These are phyloP conservation scores for Streptopelia turtur DNA, from an alignment of 2,797 vertebrate species.

Conservation along the genomic window DNA sequence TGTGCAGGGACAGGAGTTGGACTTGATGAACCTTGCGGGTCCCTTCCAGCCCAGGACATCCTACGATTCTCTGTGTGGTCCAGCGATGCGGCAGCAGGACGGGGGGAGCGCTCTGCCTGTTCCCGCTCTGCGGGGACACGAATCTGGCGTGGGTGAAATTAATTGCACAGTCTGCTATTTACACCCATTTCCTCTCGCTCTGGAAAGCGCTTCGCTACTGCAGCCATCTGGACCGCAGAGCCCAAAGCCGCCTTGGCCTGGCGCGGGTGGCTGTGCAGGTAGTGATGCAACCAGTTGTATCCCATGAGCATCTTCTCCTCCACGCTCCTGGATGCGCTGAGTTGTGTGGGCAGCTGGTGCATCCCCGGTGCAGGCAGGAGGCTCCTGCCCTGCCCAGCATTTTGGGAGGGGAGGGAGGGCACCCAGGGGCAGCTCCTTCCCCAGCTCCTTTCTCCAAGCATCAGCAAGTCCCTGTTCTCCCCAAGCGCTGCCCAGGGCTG, in stretches of 20 bases:
- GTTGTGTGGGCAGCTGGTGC: not conserved
- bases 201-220: constrained; percentile 45
- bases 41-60: too few species aligned
- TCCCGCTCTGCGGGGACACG: not conserved
- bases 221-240: constrained; percentile 57
- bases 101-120: not conserved
- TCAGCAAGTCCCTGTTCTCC: not conserved
- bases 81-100: not conserved
- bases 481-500: not conserved
- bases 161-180: constrained; percentile 47
- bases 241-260: not conserved
- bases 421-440: not conserved
- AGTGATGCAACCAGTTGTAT: not conserved
- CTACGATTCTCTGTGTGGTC: accelerated
- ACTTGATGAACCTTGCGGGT: too few species aligned
- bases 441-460: not conserved
- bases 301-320: not conserved
- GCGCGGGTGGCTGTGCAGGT: constrained; percentile 3
- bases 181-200: constrained; percentile 23
- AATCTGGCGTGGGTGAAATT: constrained; percentile 13
- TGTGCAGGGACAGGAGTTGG: too few species aligned
- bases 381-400: accelerated
- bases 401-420: not conserved
- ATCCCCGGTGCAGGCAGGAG: not conserved
- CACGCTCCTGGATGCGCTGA: accelerated